Evolutionary conservation across 2,113 vertebrate genomes (phyloP), one percentile per base, ranked within the genome.

Genomic region (Scolopax mira): DNA sequence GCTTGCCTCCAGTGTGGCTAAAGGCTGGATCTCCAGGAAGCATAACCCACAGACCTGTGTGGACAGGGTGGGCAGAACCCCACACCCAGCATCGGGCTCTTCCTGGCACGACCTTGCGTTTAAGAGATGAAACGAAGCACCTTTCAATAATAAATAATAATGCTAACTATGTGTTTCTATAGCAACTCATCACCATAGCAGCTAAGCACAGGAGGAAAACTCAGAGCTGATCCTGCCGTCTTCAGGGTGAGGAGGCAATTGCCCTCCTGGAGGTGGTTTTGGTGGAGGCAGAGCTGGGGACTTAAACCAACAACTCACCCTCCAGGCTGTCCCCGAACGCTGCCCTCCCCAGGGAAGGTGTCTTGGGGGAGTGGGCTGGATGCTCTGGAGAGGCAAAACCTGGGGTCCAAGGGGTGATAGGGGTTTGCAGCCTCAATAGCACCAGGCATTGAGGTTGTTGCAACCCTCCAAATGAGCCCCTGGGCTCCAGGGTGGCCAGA

Each of bases 171-270:
- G 88, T 62, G 96, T 97, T 97, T 97, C 96, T 96, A 97, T 97
- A 96, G 96, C 96, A 97, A 97, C 96, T 90, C 96, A 96, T 97
- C 96, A 93, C 96, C 96, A 97, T 97, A 96, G 96, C 96, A 97
- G 96, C 96, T 90, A 87, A 14, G 93, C 52, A 0, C 85, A 37
- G 92, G 83, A 96, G 90, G 91, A 86, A 48, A 84, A 90, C 93
- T 94, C 88, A 3, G 88, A 93, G 95, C 88, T 95, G 77, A 79
- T 95, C 93, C 90, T 60, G 65, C 88, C 73, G 74, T 92, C 96
- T 94, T 92, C 89, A 88, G 92, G 94, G 93, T 79, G 88, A 96
- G 77, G 69, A 96, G 83, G 80, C 84, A 89, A 72, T 52, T 94
- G 88, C 55, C 92, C 90, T 77, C 55, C 55, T 48, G 60, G 44